These are phyloP conservation scores for Galbula dea DNA, from an alignment of 2,113 vertebrate species.

Conservation along the genomic window DNA sequence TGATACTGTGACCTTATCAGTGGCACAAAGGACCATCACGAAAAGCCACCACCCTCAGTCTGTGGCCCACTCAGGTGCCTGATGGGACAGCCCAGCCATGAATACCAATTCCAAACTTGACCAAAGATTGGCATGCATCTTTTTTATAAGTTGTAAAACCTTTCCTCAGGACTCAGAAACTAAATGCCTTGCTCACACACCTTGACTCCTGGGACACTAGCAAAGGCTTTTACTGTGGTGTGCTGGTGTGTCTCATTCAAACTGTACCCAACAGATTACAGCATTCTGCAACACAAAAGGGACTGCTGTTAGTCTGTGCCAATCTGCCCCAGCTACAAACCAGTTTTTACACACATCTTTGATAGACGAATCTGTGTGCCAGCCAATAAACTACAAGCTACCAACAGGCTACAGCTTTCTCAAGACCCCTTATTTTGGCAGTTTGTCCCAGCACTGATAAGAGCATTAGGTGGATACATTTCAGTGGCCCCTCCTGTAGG, in stretches of 20 bases:
- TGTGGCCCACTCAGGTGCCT: slow-evolving; percentile 69
- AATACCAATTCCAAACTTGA: slow-evolving; percentile 16
- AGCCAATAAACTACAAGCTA: slow-evolving; percentile 57
- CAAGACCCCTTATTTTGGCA: slow-evolving; percentile 52
- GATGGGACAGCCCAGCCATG: not conserved
- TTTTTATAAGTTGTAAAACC: slow-evolving; percentile 46
- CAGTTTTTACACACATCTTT: slow-evolving; percentile 75
- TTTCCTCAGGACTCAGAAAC: slow-evolving; percentile 66
- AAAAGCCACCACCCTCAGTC: slow-evolving; percentile 71
- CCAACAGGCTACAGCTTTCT: slow-evolving; percentile 67
- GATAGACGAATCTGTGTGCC: slow-evolving; percentile 70
- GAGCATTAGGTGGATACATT: slow-evolving; percentile 64
- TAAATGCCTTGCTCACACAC: slow-evolving; percentile 53
- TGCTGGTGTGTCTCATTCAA: slow-evolving; percentile 64
- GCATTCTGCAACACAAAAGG: slow-evolving; percentile 66
- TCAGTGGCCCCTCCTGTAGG: slow-evolving; percentile 52
- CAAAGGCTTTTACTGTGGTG: slow-evolving; percentile 66
- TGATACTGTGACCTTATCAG: slow-evolving; percentile 53
- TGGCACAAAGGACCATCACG: slow-evolving; percentile 70
- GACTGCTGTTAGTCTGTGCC: slow-evolving; percentile 70
- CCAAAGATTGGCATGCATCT: slow-evolving; percentile 57
- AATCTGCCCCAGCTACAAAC: slow-evolving; percentile 76
- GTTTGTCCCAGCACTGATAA: slow-evolving; percentile 76
- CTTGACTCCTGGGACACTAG: slow-evolving; percentile 63
- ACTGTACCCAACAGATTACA: slow-evolving; percentile 77